Base-by-base conservation (phyloP, 2,797 vertebrate species). In the Ambastaia sidthimunki region DNA sequence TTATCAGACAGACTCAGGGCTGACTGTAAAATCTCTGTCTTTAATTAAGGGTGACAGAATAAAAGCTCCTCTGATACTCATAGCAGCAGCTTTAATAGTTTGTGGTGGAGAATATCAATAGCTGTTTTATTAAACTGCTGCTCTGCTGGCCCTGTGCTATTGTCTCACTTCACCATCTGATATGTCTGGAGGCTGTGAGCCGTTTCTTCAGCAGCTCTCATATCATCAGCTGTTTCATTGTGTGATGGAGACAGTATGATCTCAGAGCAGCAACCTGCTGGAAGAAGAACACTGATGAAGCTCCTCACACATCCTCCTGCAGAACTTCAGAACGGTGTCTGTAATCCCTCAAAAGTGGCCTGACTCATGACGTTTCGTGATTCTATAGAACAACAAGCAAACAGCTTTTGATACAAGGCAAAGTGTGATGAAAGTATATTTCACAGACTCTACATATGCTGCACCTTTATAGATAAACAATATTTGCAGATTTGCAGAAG, bases 1-100 rank as follows among this genome's bases (percentile, higher is more conserved):
- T 87, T 90, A 87, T 91, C 89, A 90, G 90, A 92, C 88, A 89
- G 86, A 88, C 87, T 78, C n/a, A n/a, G n/a, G 41, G 55, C 83
- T 91, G 82, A 93, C 93, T 92, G 89, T 84, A 90, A 93, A 90
- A 85, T 90, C 87, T 88, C 86, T 87, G 86, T 87, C 88, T 92
- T 91, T 91, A 93, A 93, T 93, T 92, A 93, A 91, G 74, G 80
- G 81, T 89, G 90, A 86, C 87, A 90, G 87, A 78, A 81, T 66
- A 88, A 85, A 85, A 71, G 87, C 34, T 89, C 86, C 88, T 81
- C 63, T 25, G 48, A 68, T 50, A 37, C 37, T 65, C n/a, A n/a
- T n/a, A n/a, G n/a, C n/a, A n/a, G n/a, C n/a, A n/a, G n/a, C n/a
- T 37, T 12, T 23, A 31, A 57, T n/a, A 50, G 15, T 54, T 23